Conservation (phyloP, 2,797 vertebrate species). For the Melanotaenia trifasciata region DNA sequence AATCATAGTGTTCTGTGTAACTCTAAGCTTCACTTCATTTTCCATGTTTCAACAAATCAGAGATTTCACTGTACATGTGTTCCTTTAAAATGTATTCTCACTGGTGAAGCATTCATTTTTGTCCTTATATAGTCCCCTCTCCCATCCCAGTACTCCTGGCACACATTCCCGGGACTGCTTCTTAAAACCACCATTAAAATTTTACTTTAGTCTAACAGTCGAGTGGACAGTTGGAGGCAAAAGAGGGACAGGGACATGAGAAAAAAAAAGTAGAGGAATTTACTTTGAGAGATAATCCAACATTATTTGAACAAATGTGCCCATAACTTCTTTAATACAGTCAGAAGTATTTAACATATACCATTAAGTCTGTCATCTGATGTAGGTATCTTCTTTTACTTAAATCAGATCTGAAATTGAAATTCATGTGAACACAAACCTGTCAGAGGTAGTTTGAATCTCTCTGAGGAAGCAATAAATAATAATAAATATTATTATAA, state of each 20-base stretch:
- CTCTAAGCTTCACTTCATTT: neutral
- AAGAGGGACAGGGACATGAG: neutral
- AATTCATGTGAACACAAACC: neutral
- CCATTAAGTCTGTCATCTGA: neutral
- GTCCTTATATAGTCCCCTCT: conserved; percentile 44
- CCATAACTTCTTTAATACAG: neutral
- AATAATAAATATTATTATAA: no score
- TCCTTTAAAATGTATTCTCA: conserved; percentile 33
- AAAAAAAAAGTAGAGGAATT: neutral
- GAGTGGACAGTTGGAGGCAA: conserved; percentile 35
- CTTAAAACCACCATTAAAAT: conserved; percentile 23
- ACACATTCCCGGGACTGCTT: conserved; percentile 43
- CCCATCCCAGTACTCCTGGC: conserved; percentile 55
- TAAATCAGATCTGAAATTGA: neutral
- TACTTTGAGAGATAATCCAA: neutral
- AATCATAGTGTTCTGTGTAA: neutral
- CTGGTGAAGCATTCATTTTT: conserved; percentile 29
- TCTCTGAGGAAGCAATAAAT: no score
- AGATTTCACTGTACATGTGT: conserved; percentile 7
- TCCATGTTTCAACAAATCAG: neutral
- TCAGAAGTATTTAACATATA: neutral
- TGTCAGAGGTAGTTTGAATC: neutral
- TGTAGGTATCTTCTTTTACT: neutral
- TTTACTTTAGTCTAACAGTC: conserved; percentile 33
- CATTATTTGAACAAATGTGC: neutral